phyloP scores from a whole-genome alignment of 2,888 invertebrate genomes.

The Galerucella calmariensis region DNA sequence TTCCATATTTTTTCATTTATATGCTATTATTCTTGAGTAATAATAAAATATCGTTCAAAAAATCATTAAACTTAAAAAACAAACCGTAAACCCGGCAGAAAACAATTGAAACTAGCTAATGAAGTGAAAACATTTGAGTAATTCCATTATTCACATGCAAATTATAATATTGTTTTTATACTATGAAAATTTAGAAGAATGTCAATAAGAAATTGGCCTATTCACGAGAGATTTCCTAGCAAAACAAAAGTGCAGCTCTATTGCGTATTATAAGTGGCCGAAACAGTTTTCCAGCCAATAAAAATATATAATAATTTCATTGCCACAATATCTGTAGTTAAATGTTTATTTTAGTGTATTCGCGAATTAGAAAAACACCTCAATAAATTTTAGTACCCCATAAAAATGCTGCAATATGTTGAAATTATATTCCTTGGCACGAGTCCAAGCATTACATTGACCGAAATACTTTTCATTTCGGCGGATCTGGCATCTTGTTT shows the following conservation, averaged over 20 bases:
- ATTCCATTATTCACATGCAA: not conserved
- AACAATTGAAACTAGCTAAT: not conserved
- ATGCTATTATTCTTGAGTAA: no score
- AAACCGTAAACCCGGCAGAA: not conserved
- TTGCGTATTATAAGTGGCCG: not conserved
- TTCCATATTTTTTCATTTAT: no score
- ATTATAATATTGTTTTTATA: not conserved
- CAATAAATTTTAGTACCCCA: conserved; percentile 41
- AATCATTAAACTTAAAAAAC: no score
- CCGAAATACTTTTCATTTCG: conserved; percentile 46
- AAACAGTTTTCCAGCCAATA: conserved; percentile 10
- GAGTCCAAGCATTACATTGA: conserved; percentile 42
- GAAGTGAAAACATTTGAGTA: not conserved
- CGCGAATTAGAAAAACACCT: conserved; percentile 37
- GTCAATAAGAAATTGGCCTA: not conserved
- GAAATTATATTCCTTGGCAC: conserved; percentile 47
- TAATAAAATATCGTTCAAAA: no score
- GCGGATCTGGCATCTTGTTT: not conserved
- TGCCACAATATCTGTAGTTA: conserved; percentile 21
- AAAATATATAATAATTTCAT: conserved; percentile 30
- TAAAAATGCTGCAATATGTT: conserved; percentile 40
- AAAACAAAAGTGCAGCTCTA: not conserved
- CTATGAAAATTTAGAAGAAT: not conserved
- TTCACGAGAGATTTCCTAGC: not conserved
- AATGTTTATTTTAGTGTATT: conserved; percentile 35